Percentiles rank a stretch among this genome's conserved stretches.
Evolutionary conservation across 2,797 vertebrate genomes (phyloP).

Genomic region (Nyctibius grandis): DNA sequence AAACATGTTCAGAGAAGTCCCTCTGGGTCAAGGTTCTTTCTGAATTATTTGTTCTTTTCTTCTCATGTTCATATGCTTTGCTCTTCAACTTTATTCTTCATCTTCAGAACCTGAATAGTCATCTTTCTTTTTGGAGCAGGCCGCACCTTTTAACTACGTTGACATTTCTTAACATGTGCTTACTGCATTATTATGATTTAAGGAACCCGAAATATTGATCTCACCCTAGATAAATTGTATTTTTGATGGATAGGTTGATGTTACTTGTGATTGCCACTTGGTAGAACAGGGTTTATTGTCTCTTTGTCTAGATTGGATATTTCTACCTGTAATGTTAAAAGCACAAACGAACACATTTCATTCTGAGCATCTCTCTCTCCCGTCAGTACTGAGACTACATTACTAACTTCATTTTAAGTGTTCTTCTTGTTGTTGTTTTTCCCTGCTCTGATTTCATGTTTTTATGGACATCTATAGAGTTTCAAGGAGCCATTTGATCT

Average conservation of each 20-base stretch:
- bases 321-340: not conserved
- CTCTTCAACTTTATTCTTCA: not conserved
- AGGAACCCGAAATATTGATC: not conserved
- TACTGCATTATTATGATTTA: not conserved
- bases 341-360: not conserved
- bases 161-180: not conserved
- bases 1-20: not conserved
- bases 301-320: not conserved
- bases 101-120: not conserved
- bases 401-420: not conserved
- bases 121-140: not conserved
- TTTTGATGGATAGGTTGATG: not conserved
- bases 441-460: not conserved
- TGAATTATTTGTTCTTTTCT: not conserved
- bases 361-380: not conserved
- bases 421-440: not conserved
- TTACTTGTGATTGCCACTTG: not conserved
- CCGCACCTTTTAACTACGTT: not conserved
- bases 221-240: not conserved
- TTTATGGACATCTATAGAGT: not conserved
- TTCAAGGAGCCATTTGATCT: not conserved
- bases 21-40: not conserved
- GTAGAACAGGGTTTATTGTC: not conserved
- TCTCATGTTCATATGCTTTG: not conserved
- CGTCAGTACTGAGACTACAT: not conserved